phyloP scores from a whole-genome alignment of 1,140 invertebrate genomes.

The Subanguina moxae region DNA sequence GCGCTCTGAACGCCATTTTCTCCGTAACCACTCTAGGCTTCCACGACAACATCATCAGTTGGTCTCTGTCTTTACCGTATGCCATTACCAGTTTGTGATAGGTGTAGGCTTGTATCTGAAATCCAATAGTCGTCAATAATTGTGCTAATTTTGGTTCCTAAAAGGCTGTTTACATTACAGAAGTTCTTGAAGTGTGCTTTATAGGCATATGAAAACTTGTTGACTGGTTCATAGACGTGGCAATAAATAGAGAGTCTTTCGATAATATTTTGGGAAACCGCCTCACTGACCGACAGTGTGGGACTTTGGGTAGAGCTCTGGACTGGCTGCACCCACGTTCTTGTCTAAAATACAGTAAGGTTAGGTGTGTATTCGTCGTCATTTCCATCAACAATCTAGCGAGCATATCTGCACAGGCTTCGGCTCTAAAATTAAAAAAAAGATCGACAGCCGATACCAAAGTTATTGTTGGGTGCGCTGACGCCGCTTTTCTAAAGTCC shows the following conservation, averaged over 20 bases:
- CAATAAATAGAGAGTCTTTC: slow-evolving; percentile 29
- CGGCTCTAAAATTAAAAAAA: too few species aligned
- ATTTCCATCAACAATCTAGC: too few species aligned
- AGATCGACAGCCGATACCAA: too few species aligned
- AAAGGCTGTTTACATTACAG: slow-evolving; percentile 11
- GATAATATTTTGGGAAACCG: slow-evolving; percentile 16
- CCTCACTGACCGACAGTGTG: slow-evolving; percentile 10
- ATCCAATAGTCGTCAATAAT: not conserved
- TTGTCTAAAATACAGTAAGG: slow-evolving; percentile 19
- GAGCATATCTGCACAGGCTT: too few species aligned
- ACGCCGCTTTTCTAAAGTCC: too few species aligned
- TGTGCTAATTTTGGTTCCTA: not conserved
- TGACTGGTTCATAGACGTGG: slow-evolving; percentile 28
- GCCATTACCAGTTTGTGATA: slow-evolving; percentile 37
- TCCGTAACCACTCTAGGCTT: not conserved
- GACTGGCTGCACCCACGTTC: slow-evolving; percentile 24
- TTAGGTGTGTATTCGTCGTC: too few species aligned
- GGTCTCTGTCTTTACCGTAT: slow-evolving; percentile 27
- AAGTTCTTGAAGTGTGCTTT: slow-evolving; percentile 15
- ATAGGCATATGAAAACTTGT: slow-evolving; percentile 20
- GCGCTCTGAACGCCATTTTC: not conserved
- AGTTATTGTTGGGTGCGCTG: too few species aligned
- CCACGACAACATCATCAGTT: slow-evolving; percentile 30
- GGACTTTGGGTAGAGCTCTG: not conserved
- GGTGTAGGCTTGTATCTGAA: slow-evolving; percentile 26